These are phyloP conservation scores for Sebastes melanostomus DNA, from an alignment of 2,797 vertebrate species.

Conservation along the genomic window DNA sequence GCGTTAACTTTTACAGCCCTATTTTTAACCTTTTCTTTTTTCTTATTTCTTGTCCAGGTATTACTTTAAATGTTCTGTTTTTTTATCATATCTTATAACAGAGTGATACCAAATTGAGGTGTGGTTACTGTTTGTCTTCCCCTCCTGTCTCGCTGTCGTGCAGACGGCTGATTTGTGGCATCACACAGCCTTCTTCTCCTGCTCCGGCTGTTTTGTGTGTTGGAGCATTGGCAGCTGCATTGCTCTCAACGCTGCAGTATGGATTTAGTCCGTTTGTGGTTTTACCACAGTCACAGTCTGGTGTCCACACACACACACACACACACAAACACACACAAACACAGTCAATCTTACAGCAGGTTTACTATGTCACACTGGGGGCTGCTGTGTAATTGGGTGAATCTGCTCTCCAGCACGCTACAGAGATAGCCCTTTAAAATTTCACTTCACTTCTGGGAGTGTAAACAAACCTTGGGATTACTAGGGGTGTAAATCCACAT, in stretches of 20 bases:
- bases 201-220: conserved; percentile 41
- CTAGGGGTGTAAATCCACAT: conserved; percentile 65
- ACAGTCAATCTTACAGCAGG: conserved; percentile 65
- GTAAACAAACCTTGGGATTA: conserved; percentile 76
- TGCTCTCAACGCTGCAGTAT: conserved; percentile 56
- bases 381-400: conserved; percentile 78
- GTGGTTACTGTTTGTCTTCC: background rate
- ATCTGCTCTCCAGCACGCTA: conserved; percentile 71
- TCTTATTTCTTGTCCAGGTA: background rate
- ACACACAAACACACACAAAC: background rate
- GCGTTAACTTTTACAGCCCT: no score
- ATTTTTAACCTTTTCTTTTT: background rate
- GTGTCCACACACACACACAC: conserved; percentile 28
- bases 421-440: conserved; percentile 75
- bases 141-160: conserved; percentile 12
- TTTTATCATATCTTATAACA: background rate
- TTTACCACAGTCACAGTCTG: conserved; percentile 67
- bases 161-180: conserved; percentile 36
- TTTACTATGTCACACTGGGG: conserved; percentile 73
- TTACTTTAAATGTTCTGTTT: conserved; percentile 2
- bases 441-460: conserved; percentile 74
- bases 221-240: conserved; percentile 51
- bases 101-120: background rate
- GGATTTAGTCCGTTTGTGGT: conserved; percentile 69
- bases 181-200: conserved; percentile 28